phyloP scores from a whole-genome alignment of 2,797 vertebrate genomes.

The Vireo griseus region DNA sequence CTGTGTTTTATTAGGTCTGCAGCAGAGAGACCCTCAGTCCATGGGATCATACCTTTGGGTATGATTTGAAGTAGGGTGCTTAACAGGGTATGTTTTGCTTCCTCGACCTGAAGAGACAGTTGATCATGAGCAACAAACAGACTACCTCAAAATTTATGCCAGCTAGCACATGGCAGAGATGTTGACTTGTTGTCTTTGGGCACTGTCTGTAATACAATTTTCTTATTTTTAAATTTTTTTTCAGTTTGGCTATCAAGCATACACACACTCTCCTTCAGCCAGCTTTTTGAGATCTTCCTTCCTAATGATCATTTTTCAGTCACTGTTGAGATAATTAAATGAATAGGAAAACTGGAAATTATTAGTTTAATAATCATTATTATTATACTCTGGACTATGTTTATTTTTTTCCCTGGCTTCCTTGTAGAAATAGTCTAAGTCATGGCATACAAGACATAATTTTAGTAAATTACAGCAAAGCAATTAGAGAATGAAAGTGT shows the following conservation, averaged over 20 bases:
- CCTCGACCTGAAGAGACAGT: background rate
- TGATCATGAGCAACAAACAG: background rate
- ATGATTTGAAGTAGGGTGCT: background rate
- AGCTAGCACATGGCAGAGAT: background rate
- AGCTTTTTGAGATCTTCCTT: background rate
- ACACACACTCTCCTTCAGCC: background rate
- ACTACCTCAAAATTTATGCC: background rate
- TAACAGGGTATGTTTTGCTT: background rate
- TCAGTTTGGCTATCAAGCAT: background rate
- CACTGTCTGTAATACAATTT: background rate
- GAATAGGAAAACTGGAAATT: background rate
- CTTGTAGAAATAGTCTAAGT: background rate
- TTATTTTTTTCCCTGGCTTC: background rate
- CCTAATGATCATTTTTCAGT: background rate
- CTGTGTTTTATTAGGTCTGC: background rate
- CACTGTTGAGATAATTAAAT: background rate
- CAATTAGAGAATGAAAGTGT: background rate
- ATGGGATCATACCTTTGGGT: background rate
- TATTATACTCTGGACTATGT: background rate
- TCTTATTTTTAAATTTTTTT: background rate
- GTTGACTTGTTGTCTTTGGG: background rate
- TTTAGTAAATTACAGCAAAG: background rate
- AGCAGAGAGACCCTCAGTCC: background rate
- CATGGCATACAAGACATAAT: background rate
- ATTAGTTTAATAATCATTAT: background rate